Percentiles rank a stretch among this genome's conserved stretches.
phyloP scores from a whole-genome alignment of 2,113 vertebrate genomes.

The Ploceus nigricollis region DNA sequence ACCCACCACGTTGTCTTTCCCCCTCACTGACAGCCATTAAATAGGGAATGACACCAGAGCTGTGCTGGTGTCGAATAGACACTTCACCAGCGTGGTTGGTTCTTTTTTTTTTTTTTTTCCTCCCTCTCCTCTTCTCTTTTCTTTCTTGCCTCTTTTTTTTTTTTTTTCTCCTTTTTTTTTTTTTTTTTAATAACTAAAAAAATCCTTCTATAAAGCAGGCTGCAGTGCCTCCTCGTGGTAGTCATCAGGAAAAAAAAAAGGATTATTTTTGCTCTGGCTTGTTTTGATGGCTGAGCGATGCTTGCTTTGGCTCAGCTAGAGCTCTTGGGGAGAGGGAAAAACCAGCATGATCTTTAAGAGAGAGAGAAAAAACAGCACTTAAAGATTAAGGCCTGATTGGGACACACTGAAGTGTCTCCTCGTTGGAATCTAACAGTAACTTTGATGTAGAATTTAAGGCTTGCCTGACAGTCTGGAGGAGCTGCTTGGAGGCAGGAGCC shows the following conservation, averaged over 20 bases:
- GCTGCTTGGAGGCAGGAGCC: background rate
- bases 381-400: background rate
- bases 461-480: background rate
- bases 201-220: slow-evolving; percentile 71
- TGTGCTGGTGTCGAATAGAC: slow-evolving; percentile 60
- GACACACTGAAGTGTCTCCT: background rate
- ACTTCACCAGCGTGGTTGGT: slow-evolving; percentile 35
- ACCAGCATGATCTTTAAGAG: background rate
- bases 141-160: background rate
- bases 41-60: slow-evolving; percentile 84
- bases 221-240: slow-evolving; percentile 81
- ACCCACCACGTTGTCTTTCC: slow-evolving; percentile 88
- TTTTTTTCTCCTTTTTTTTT: background rate
- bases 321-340: background rate
- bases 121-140: background rate
- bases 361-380: background rate
- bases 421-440: background rate
- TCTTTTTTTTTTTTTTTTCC: background rate
- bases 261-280: background rate
- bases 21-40: slow-evolving; percentile 91
- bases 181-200: slow-evolving; percentile 22
- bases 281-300: background rate
- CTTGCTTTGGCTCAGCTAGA: slow-evolving; percentile 23
- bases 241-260: background rate
- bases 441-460: background rate